A percentile compares a stretch with the other conserved stretches of the same genome.
phyloP scores from a whole-genome alignment of 2,888 invertebrate species.

The Tetragonisca angustula region DNA sequence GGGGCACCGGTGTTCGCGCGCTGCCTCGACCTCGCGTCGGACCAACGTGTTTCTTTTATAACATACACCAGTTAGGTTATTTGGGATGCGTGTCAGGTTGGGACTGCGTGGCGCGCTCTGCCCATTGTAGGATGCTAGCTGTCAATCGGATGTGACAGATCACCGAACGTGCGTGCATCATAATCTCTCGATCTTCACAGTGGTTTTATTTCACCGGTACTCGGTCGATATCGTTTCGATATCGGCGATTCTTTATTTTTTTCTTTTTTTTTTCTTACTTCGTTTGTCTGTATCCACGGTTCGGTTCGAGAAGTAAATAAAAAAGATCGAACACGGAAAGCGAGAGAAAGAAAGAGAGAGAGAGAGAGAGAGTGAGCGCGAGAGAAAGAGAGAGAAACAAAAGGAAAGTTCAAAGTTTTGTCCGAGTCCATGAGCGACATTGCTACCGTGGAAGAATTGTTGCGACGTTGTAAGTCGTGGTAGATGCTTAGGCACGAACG shows the following conservation, averaged over 20 bases:
- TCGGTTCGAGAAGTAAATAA: constrained; percentile 17
- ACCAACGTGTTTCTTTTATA: constrained; percentile 52
- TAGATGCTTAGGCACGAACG: constrained; percentile 34
- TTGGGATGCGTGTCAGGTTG: constrained; percentile 29
- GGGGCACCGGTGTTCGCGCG: constrained; percentile 30
- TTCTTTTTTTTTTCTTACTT: not conserved
- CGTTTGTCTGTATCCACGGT: constrained; percentile 4
- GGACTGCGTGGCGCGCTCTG: constrained; percentile 62
- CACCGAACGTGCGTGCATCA: constrained; percentile 24
- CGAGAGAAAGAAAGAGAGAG: not conserved
- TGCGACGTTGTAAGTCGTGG: not conserved
- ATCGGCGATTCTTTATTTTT: not conserved
- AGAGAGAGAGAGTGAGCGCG: not conserved
- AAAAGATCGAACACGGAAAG: not conserved
- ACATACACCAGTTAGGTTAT: constrained; percentile 50
- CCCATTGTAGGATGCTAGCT: constrained; percentile 64
- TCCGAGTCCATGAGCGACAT: not conserved
- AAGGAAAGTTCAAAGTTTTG: constrained; percentile 9
- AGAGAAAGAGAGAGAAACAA: not conserved
- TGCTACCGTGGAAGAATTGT: constrained; percentile 2
- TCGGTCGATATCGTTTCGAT: not conserved
- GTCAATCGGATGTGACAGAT: constrained; percentile 71
- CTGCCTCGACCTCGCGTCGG: constrained; percentile 13
- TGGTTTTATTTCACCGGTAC: not conserved
- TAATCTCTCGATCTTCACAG: constrained; percentile 13